A percentile compares a stretch with the other conserved stretches of the same genome.
Evolutionary conservation across 2,888 invertebrate species (phyloP).

Genomic region (Drosophila diplacantha): DNA sequence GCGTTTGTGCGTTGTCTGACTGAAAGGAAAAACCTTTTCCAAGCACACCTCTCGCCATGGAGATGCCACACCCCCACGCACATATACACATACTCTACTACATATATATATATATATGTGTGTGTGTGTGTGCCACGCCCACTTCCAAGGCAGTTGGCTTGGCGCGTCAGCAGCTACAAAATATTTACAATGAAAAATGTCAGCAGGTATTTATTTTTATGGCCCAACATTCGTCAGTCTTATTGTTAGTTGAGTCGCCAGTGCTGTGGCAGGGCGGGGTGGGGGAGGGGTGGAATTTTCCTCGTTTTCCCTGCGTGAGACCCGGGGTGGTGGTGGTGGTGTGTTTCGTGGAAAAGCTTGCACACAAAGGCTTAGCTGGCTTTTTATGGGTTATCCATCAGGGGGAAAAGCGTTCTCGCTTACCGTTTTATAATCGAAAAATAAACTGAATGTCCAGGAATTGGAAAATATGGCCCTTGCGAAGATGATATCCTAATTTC

Average conservation of each 20-base stretch:
- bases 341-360: slow-evolving; percentile 28
- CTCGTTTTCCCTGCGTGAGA: background rate
- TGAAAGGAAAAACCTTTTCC: slow-evolving; percentile 51
- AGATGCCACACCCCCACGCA: slow-evolving; percentile 50
- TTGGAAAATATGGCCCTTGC: background rate
- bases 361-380: slow-evolving; percentile 25
- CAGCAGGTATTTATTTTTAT: slow-evolving; percentile 73
- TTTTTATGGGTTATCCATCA: slow-evolving; percentile 35
- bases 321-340: background rate
- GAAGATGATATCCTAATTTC: background rate
- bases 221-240: slow-evolving; percentile 70
- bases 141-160: slow-evolving; percentile 50
- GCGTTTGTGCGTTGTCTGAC: slow-evolving; percentile 42
- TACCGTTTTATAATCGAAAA: background rate
- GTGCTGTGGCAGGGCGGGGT: background rate
- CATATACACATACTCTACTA: background rate
- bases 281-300: background rate
- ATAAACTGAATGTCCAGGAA: background rate
- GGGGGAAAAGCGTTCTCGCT: slow-evolving; percentile 5
- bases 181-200: slow-evolving; percentile 73
- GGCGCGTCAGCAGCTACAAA: slow-evolving; percentile 69
- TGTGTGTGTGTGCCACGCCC: slow-evolving; percentile 25
- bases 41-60: slow-evolving; percentile 33
- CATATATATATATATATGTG: slow-evolving; percentile 1
- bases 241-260: slow-evolving; percentile 59